Conservation (phyloP, 2,888 invertebrate genomes). For the Leptinotarsa haldemani region DNA sequence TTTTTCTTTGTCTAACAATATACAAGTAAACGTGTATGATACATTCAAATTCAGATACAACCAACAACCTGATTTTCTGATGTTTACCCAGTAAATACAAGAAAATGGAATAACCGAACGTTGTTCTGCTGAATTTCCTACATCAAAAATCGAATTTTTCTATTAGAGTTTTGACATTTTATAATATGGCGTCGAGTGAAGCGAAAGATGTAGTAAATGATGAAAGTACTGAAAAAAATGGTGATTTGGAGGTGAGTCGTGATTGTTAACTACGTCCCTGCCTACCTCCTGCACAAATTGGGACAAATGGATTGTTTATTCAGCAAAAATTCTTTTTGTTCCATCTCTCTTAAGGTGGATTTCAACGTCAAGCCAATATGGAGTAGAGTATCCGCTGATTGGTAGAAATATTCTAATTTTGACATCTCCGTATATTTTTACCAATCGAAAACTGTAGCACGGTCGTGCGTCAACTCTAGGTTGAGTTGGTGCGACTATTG, state of each 20-base stretch:
- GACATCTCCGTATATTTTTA: too few relatives aligned
- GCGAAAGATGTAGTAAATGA: constrained; percentile 39
- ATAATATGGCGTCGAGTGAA: constrained; percentile 44
- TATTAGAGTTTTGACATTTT: neutral
- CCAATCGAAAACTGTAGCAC: too few relatives aligned
- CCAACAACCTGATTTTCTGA: too few relatives aligned
- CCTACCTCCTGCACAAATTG: neutral
- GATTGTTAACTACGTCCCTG: neutral
- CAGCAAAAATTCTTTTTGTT: constrained; percentile 7
- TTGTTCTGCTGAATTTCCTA: too few relatives aligned
- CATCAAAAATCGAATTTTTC: neutral
- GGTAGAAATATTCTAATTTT: too few relatives aligned
- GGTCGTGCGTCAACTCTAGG: too few relatives aligned
- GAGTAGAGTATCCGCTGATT: neutral
- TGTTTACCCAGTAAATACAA: too few relatives aligned
- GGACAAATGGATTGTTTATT: neutral
- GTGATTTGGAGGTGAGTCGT: constrained; percentile 36
- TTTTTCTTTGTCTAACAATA: too few relatives aligned
- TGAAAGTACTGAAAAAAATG: constrained; percentile 36
- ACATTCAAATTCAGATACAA: too few relatives aligned
- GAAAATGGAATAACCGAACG: neutral
- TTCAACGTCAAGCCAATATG: neutral
- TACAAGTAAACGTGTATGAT: too few relatives aligned
- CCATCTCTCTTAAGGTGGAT: neutral
- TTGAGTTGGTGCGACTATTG: neutral